Conservation (phyloP, 2,113 vertebrate genomes). For the Osmerus mordax region DNA sequence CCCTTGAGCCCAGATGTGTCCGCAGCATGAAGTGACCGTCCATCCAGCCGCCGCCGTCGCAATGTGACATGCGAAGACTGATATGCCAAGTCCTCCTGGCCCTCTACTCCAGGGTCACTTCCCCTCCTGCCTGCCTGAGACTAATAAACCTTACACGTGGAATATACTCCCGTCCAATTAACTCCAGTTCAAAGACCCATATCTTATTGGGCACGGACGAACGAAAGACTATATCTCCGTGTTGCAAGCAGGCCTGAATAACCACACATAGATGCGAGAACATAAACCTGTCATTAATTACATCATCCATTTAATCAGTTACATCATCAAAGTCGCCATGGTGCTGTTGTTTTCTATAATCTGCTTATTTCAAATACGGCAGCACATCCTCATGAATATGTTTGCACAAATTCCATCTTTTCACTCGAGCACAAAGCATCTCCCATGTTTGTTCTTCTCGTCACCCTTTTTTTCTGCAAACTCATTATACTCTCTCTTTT, state of each 20-base stretch:
- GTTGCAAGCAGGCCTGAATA: background rate
- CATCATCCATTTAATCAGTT: background rate
- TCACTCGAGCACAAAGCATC: conserved; percentile 23
- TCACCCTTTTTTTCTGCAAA: conserved; percentile 26
- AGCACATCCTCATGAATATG: background rate
- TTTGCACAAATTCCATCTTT: conserved; percentile 22
- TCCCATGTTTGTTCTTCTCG: conserved; percentile 21
- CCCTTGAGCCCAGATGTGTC: conserved; percentile 59
- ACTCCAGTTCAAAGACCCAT: background rate
- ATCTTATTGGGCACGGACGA: conserved; percentile 9
- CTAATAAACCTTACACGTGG: conserved; percentile 5
- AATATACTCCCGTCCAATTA: conserved; percentile 11
- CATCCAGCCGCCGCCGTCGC: conserved; percentile 36
- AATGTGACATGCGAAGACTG: conserved; percentile 36
- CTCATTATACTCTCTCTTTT: conserved; percentile 50
- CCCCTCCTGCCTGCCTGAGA: conserved; percentile 3
- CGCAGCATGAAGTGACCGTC: conserved; percentile 49
- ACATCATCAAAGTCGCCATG: background rate
- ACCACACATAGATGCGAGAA: background rate
- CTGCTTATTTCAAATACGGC: too few species aligned
- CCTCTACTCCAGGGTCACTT: conserved; percentile 42
- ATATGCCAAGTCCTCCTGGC: conserved; percentile 41
- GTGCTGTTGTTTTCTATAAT: background rate
- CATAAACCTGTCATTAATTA: background rate
- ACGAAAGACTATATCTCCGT: background rate